Evolutionary conservation across 1,140 invertebrate genomes (phyloP), one percentile per base, ranked within the genome.

Genomic region (Solenopsis fugax): DNA sequence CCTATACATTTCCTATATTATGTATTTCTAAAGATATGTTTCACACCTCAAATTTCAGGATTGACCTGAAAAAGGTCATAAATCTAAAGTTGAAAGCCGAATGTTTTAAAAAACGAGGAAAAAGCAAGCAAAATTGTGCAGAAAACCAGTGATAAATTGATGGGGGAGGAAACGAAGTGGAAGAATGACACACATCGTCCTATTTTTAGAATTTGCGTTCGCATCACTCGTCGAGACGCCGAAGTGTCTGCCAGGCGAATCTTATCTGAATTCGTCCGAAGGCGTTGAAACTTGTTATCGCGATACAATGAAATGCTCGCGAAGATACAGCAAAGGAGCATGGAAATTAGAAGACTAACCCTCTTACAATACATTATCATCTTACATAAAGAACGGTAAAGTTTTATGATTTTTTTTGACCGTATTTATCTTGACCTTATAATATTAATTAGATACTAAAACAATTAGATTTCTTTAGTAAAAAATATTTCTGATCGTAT

Each of bases 201-300:
- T 80, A 80, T 80, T 45, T 80, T 80, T 80, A 80, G 76, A 80
- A n/a, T 80, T 65, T 13, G 45, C 60, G 18, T 78, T 78, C 80
- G 1, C 21, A 72, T 52, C 18, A 72, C 21, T 82, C 65, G 67
- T 81, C 62, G 67, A 73, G 67, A 82, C 80, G 80, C 80, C 80
- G 16, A 69, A 82, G 69, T 73, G 80, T 82, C 80, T 82, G 80
- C 41, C 52, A 65, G 41, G 9, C 41, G 37, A 10, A 45, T 54
- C 80, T 82, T 82, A 82, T 82, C 80, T 56, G 37, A 72, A 71
- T 29, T 45, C 52, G 37, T 71, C 37, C 52, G 16, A 65, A 65
- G 5, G 16, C 12, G 29, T 80, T 80, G 76, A 45, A 65, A 65
- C 48, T 67, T 65, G 60, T 80, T 80, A 80, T 80, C 24, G 3